Conservation (phyloP, 2,113 vertebrate species). For the Recurvirostra avosetta region DNA sequence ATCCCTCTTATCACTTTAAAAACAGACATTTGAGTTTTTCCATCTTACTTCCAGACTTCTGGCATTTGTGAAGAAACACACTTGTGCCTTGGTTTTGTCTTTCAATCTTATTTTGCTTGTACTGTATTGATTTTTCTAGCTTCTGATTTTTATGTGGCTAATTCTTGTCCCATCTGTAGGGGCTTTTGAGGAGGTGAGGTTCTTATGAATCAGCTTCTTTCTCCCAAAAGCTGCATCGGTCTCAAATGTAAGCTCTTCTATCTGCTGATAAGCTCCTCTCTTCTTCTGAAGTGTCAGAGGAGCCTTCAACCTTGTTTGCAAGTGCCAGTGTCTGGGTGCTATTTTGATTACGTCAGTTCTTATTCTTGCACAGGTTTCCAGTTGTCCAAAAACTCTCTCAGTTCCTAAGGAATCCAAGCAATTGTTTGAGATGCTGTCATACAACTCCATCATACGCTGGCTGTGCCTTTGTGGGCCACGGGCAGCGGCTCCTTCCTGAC, state of each 20-base stretch:
- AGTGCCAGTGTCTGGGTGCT: background rate
- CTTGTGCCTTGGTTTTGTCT: background rate
- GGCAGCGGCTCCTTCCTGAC: background rate
- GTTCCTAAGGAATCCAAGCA: background rate
- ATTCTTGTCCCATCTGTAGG: background rate
- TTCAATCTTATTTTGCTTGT: background rate
- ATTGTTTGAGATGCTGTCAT: background rate
- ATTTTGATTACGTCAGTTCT: background rate
- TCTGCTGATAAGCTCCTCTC: background rate
- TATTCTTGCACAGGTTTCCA: background rate
- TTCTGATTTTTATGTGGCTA: background rate
- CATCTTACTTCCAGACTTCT: background rate
- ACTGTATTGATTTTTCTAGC: background rate
- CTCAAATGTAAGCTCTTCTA: background rate
- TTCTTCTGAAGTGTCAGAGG: background rate
- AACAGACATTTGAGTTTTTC: background rate
- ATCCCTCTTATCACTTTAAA: background rate
- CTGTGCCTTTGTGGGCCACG: background rate
- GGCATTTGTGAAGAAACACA: background rate
- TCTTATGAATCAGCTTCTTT: background rate
- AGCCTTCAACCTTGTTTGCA: background rate
- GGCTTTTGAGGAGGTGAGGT: background rate
- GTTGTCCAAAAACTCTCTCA: background rate
- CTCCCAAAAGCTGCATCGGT: background rate
- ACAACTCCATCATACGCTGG: background rate